phyloP scores from a whole-genome alignment of 2,113 vertebrate genomes.

The Catharus fuscescens region DNA sequence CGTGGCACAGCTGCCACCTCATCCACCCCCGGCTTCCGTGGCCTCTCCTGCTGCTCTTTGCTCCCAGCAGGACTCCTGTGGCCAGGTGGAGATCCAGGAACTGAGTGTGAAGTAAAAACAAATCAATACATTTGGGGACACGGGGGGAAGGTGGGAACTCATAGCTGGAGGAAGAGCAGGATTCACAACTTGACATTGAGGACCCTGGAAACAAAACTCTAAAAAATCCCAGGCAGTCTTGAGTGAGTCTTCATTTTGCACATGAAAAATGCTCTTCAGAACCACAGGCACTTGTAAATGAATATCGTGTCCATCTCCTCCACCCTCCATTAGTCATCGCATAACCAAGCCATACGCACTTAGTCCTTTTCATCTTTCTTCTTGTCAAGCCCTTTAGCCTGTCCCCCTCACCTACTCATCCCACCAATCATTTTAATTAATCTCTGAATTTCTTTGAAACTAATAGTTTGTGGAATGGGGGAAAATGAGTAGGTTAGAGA shows the following conservation, averaged over 20 bases:
- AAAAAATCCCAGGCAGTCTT: neutral
- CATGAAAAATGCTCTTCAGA: constrained; percentile 28
- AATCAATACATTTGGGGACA: neutral
- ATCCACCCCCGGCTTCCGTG: constrained; percentile 14
- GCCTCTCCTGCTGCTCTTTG: constrained; percentile 51
- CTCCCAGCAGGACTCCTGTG: neutral
- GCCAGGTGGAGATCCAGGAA: constrained; percentile 12
- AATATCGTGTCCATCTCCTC: constrained; percentile 69
- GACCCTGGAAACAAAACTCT: neutral
- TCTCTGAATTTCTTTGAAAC: constrained; percentile 69
- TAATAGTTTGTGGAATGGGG: constrained; percentile 65
- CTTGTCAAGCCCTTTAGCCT: constrained; percentile 65
- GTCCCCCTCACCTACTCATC: constrained; percentile 64
- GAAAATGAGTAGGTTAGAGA: constrained; percentile 67
- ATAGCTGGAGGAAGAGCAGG: neutral
- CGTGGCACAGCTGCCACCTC: constrained; percentile 16
- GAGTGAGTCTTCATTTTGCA: neutral
- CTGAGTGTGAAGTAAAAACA: neutral
- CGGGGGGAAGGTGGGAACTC: neutral
- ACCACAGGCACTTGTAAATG: constrained; percentile 48
- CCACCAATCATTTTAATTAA: constrained; percentile 71
- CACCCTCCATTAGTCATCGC: constrained; percentile 66
- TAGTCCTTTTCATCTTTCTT: constrained; percentile 68
- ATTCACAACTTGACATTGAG: neutral
- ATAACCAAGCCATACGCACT: constrained; percentile 45